Evolutionary conservation across 1,140 invertebrate species (phyloP), one percentile per base, ranked within the genome.

Genomic region (Lepidurus arcticus): DNA sequence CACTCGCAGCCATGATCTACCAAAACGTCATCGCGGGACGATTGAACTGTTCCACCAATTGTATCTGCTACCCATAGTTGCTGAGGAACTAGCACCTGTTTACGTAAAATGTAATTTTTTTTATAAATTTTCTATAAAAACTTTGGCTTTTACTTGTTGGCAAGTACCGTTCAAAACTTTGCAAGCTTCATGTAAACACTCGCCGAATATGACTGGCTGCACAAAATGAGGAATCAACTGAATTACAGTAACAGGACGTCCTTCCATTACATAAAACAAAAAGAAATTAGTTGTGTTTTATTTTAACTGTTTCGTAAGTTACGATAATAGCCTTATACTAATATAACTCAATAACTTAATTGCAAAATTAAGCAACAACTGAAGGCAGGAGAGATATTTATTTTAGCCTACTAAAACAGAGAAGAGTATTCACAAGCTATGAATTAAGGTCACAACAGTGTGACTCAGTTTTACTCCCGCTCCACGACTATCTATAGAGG

Each of bases 1-100:
- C 53, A 65, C 21, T 65, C 53, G 53, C 53, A 65, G 21, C 53
- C 21, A 65, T 65, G 53, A 21, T 65, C 53, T 65, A 65, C n/a
- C 53, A 13, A 65, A 11, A 65, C 53, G 13, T 65, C 4, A 65
- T 65, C 53, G 13, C 53, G 53, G 21, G 21, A 65, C 8, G 53
- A n/a, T 65, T 16, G 53, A 65, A 65, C 53, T 13, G 1, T 21
- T 65, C 53, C 53, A 9, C 13, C 6, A 21, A 11, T 16, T 9
- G 21, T 4, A 9, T 13, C 21, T 7, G 53, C 53, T 16, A 65
- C 53, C 6, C 21, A 65, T 21, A 65, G 16, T 65, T 65, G 16
- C 16, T 21, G 16, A 7, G 53, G 53, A 65, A 65, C 21, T 65
- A 65, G 13, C 7, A 16, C 13, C 53, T 65, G 21, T 65, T 65